Base-by-base conservation (phyloP, 2,113 vertebrate genomes). In the Oceanites oceanicus region DNA sequence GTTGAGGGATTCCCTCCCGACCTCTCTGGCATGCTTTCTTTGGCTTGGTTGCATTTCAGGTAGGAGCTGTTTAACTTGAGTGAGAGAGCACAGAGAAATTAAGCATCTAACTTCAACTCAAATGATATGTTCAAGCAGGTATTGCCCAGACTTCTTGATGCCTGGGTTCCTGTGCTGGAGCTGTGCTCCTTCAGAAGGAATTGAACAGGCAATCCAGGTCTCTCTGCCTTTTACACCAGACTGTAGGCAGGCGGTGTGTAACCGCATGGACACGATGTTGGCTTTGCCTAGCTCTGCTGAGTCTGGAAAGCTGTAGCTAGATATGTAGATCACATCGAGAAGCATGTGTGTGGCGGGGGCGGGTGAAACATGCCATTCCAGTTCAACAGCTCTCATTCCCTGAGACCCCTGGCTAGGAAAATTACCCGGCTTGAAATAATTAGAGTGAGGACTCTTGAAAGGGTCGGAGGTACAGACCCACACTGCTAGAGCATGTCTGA, bases 371-470 rank as follows among this genome's bases (percentile, higher is more conserved):
- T 20, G 91, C 88, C 82, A 16, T 95, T 96, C 97, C 95, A 78
- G 96, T 95, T 91, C 67, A 59, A 4, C 94, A 68, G 85, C 96
- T 96, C 82, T 49, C 50, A 17, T 74, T 95, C 61, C 73, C 80
- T 34, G 79, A 59, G 96, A 94, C 93, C 95, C 79, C 94, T 94
- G 92, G 86, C 92, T 93, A 91, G 94, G 93, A 93, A 95, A 92
- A 86, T 70, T 63, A 78, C 58, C 68, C 2, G 1, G 58, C 52
- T 62, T 78, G 78, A 50, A 86, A 81, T 44, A 21, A 21, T 8
- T 38, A 19, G 19, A 90, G 22, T 7, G 53, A 77, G 63, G 44
- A 13, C 38, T 58, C 67, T 44, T 55, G 63, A 66, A 66, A 86
- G n/a, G 13, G 8, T 87, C 3, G 5, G 49, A 4, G 47, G 4